Base-by-base conservation (phyloP, 2,113 vertebrate species). In the Dasyornis broadbenti region DNA sequence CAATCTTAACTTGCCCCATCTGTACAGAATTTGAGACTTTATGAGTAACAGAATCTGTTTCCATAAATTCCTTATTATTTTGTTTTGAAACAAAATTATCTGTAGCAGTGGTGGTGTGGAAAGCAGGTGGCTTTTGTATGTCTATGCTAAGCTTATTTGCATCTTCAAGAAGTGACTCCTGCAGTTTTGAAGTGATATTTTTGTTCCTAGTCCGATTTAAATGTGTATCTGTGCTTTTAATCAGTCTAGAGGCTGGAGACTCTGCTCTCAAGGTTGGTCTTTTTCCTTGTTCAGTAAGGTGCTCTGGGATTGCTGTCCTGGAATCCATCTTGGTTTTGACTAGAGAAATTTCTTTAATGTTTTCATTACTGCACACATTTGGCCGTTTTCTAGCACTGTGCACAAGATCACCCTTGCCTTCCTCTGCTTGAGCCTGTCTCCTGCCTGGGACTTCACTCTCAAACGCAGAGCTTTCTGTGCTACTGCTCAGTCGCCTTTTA, bases 321-420 rank as follows among this genome's bases (percentile, higher is more conserved):
- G 49, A 81, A 72, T 61, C 59, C 9, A 1, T 39, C 86, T 78
- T 86, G 42, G 14, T 63, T 90, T 94, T 92, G 71, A 59, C 63
- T 33, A 57, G 23, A 96, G 80, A 92, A 40, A 60, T 77, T 57
- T 37, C 40, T 78, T 71, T 54, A 40, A 6, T 1, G 0, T 93
- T 97, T 76, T 92, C 65, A 66, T 85, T 82, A 54, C 53, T 57
- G 37, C 72, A 90, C 24, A 76, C 75, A 94, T 90, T 95, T 66
- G 82, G 63, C 37, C 7, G 3, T 85, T 97, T 97, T 79, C 88
- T 97, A 77, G 69, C 79, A 44, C 90, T 97, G 66, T 19, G 91
- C n/a, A 57, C 40, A 77, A 23, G 7, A 39, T 75, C 64, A 49
- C 7, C 57, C 61, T 57, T 84, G 72, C 42, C 44, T 44, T 75